Percentiles rank a stretch among this genome's conserved stretches.
Conservation (phyloP, 2,888 invertebrate genomes). For the Drosophila silvestris region DNA sequence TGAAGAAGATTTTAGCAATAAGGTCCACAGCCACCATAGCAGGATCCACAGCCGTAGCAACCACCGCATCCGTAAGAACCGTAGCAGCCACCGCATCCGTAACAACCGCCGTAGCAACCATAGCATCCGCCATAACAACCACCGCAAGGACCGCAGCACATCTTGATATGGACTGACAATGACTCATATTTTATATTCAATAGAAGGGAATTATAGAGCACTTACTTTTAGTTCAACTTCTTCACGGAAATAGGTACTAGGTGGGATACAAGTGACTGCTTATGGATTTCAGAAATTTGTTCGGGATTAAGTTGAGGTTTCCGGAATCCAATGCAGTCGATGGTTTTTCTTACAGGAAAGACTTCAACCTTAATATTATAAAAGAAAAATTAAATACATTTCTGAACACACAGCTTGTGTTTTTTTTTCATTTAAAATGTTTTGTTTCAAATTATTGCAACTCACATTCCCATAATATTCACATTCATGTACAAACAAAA, state of each 20-base stretch:
- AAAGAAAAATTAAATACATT: background rate
- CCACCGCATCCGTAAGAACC: background rate
- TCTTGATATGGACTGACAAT: background rate
- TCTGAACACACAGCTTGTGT: background rate
- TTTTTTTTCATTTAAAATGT: no score
- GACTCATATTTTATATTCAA: no score
- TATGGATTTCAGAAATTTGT: background rate
- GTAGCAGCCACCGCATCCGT: background rate
- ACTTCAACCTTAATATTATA: slow-evolving; percentile 2
- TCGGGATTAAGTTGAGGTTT: no score
- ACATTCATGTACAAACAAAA: slow-evolving; percentile 22
- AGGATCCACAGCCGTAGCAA: slow-evolving; percentile 6
- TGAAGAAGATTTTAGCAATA: slow-evolving; percentile 11
- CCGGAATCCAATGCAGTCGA: background rate
- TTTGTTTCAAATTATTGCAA: background rate
- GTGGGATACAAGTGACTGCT: background rate
- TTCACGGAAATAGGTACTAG: slow-evolving; percentile 1
- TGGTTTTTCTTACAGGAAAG: background rate
- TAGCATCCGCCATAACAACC: slow-evolving; percentile 6
- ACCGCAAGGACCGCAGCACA: slow-evolving; percentile 15
- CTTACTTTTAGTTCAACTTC: slow-evolving; percentile 1
- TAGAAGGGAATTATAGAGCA: background rate
- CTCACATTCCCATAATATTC: slow-evolving; percentile 24
- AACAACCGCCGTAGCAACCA: background rate
- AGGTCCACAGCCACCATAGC: slow-evolving; percentile 8